Conservation (phyloP, 2,888 invertebrate genomes). For the Eristalinus aeneus region DNA sequence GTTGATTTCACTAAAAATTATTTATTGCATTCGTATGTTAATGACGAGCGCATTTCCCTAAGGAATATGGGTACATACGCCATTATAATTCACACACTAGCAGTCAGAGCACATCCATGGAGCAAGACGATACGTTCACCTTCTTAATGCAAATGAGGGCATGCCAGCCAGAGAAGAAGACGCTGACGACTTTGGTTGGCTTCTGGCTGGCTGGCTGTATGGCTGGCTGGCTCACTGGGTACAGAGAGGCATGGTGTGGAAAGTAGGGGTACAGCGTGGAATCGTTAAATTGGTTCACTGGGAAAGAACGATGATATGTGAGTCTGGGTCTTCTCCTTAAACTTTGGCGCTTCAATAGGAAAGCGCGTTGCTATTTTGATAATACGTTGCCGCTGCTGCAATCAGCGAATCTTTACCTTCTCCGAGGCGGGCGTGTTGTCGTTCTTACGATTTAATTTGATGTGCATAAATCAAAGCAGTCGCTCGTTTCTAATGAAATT, state of each 20-base stretch:
- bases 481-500: constrained; percentile 42
- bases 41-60: constrained; percentile 62
- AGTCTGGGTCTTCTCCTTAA: constrained; percentile 18
- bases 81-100: constrained; percentile 45
- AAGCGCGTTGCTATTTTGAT: constrained; percentile 35
- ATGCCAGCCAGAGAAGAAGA: not conserved
- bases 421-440: not conserved
- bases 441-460: constrained; percentile 26
- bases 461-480: constrained; percentile 53
- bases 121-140: constrained; percentile 43
- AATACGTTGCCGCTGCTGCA: constrained; percentile 5
- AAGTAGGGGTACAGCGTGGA: not conserved
- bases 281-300: not conserved
- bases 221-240: not conserved
- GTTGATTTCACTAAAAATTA: constrained; percentile 65
- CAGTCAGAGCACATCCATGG: constrained; percentile 3
- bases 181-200: constrained; percentile 4
- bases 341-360: constrained; percentile 40
- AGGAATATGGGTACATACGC: constrained; percentile 46
- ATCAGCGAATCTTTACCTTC: constrained; percentile 15
- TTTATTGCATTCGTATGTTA: constrained; percentile 70
- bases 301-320: constrained; percentile 10
- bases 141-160: constrained; percentile 35
- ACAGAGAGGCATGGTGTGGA: not conserved
- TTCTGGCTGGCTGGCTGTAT: not conserved